Base-by-base conservation (phyloP, 2,113 vertebrate genomes). In the Nerophis lumbriciformis region DNA sequence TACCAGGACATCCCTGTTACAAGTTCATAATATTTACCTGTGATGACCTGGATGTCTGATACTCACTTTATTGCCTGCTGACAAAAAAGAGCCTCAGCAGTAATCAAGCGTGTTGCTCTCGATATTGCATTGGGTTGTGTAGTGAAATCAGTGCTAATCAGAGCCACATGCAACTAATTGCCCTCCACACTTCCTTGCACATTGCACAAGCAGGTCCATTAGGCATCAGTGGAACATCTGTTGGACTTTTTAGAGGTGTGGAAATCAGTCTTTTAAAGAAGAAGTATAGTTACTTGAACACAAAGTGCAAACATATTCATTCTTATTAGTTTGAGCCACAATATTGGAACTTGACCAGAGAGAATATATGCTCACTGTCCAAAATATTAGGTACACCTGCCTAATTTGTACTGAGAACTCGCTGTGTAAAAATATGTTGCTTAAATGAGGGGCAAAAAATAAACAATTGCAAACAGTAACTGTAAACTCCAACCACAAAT, bases 101-200 rank as follows among this genome's bases (percentile, higher is more conserved):
- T 63, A 64, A 87, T 79, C 72, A 74, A 64, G 54, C 63, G 68
- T 79, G 72, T 76, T 79, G 69, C 81, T 82, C 81, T 72, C 61
- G 79, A 7, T 69, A 57, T 72, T 73, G 58, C 75, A 77, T 73
- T 49, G 57, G 77, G 77, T 60, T 53, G 67, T 75, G 79, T 69
- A 74, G 56, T 74, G 71, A 73, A 79, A 83, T 80, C 68, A 28
- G 65, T 59, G 65, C 71, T 83, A 82, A 86, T 86, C 79, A 79
- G 73, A 78, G 77, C 72, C 81, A 81, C 76, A 58, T 81, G 82
- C 66, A 69, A 59, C 82, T 83, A 83, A 88, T 85, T 85, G 77
- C 60, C 73, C 72, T 83, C 81, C 76, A 63, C 68, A 77, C 66
- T 78, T 66, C 70, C 56, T 66, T 70, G 57, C 70, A 37, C 65